phyloP scores from a whole-genome alignment of 2,113 vertebrate species.

The Grallaria varia region DNA sequence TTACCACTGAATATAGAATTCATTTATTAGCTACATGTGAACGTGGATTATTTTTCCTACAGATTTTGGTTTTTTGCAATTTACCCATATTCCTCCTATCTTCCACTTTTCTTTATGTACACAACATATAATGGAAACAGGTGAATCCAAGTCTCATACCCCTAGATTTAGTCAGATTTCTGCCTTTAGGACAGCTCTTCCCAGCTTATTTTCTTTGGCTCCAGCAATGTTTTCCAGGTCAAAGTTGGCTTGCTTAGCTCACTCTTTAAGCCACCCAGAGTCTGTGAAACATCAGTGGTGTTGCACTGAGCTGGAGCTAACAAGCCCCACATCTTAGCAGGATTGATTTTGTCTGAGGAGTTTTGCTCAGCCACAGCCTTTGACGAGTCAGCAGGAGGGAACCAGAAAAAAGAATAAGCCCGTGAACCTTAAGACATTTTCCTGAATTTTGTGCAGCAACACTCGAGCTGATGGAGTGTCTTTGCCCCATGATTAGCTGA shows the following conservation, averaged over 20 bases:
- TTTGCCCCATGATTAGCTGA: not conserved
- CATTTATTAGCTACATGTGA: not conserved
- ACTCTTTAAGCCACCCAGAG: not conserved
- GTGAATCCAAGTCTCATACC: not conserved
- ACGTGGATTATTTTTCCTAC: not conserved
- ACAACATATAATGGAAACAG: not conserved
- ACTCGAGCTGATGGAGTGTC: not conserved
- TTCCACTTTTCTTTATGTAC: not conserved
- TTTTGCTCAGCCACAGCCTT: not conserved
- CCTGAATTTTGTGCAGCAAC: not conserved
- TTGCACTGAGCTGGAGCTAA: not conserved
- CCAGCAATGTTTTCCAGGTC: not conserved
- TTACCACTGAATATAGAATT: not conserved
- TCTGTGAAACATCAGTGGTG: not conserved
- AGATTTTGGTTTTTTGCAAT: not conserved
- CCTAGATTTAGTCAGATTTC: fast-evolving
- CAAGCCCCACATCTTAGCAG: not conserved
- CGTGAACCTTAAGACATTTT: not conserved
- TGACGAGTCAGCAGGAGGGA: not conserved
- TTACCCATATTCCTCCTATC: not conserved
- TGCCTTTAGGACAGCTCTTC: not conserved
- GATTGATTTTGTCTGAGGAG: not conserved
- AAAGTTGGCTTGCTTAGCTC: not conserved
- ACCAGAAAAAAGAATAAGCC: not conserved
- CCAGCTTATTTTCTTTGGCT: not conserved